Conservation (phyloP, 1,140 invertebrate genomes). For the Penaeus vannamei region DNA sequence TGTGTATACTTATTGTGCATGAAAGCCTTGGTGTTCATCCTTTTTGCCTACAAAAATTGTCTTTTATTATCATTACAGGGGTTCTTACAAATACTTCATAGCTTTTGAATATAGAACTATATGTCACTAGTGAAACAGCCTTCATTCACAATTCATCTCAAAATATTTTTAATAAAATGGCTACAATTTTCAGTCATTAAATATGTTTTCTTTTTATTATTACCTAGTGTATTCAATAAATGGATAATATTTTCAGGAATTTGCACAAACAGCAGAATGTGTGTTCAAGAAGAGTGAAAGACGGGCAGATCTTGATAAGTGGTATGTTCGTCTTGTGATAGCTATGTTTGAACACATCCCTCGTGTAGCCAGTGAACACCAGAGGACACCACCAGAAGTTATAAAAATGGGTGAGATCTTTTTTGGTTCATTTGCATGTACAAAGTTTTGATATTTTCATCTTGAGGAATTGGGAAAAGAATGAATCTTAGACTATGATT, state of each 20-base stretch:
- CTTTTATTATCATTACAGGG: too few relatives aligned
- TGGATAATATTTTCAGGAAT: constrained; percentile 76
- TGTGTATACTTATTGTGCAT: too few relatives aligned
- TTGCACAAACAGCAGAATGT: constrained; percentile 87
- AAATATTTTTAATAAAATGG: too few relatives aligned
- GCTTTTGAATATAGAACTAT: too few relatives aligned
- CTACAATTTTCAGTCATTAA: too few relatives aligned
- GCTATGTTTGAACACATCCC: constrained; percentile 89
- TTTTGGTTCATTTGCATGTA: too few relatives aligned
- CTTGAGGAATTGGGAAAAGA: constrained; percentile 5
- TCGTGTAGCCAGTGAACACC: constrained; percentile 86
- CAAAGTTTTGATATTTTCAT: too few relatives aligned
- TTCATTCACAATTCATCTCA: too few relatives aligned
- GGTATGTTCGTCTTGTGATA: constrained; percentile 88
- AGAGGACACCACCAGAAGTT: constrained; percentile 94
- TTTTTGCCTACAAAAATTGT: too few relatives aligned
- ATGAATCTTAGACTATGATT: neutral
- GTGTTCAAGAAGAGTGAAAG: constrained; percentile 91
- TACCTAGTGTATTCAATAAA: neutral
- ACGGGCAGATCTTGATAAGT: constrained; percentile 95
- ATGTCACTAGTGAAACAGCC: too few relatives aligned
- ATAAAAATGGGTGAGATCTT: constrained; percentile 85
- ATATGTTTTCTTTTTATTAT: neutral
- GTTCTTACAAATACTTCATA: too few relatives aligned
- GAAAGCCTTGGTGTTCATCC: too few relatives aligned